Base-by-base conservation (phyloP, 2,888 invertebrate genomes). In the Sicus ferrugineus region DNA sequence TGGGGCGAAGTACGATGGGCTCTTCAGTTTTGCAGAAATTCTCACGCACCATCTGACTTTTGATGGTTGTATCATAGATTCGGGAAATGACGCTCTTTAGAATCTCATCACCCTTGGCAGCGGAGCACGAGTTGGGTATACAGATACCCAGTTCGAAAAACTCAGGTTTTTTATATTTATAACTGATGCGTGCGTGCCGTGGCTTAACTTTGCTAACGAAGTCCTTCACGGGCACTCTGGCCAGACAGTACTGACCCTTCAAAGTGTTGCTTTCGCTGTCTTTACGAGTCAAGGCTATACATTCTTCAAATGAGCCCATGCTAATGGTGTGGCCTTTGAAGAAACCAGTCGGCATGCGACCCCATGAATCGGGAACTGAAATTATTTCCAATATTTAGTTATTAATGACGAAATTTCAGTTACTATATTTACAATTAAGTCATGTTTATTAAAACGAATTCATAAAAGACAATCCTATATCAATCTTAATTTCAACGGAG, bases 231-330 rank as follows among this genome's bases (percentile, higher is more conserved):
- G 84, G 83, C 19, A 85, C 69, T 1, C 71, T 76, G 3, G 83
- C 74, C 64, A 86, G 72, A 68, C 87, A 87, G 68, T 87, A 86
- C 75, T 86, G 84, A 46, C 86, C 86, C 16, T 77, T 77, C 7
- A 87, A 75, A 16, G 70, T 74, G 23, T 78, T 75, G 16, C 76
- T 75, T 5, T 76, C 76, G 7, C 76, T 73, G n/a, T 77, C 64
- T 62, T 72, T 31, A 6, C 74, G 74, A 0, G 76, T 70, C 3
- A 86, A 81, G 2, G 78, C 78, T 56, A 87, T 75, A 69, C 87
- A 87, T 74, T 87, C 83, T 73, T 87, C 87, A 72, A 82, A 87
- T 68, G 83, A 82, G 5, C 87, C 87, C 72, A 86, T 80, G 68
- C 86, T 85, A 52, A 82, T 79, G 19, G 81, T 73, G 73, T 87